These are phyloP conservation scores for Arvicanthis niloticus DNA, from an alignment of 2,113 vertebrate species.

Conservation along the genomic window DNA sequence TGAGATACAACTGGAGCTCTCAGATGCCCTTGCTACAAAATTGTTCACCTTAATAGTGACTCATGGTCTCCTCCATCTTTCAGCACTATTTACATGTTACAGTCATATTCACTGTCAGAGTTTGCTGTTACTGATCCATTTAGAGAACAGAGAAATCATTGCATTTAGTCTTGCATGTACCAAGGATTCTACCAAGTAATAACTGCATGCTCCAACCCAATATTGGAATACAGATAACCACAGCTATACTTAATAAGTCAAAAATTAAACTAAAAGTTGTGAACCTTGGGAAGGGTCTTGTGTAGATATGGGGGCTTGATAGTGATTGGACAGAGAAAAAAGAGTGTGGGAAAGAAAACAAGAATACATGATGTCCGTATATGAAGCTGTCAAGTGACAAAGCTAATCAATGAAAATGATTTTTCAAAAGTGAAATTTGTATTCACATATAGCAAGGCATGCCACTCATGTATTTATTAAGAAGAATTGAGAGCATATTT, in stretches of 20 bases:
- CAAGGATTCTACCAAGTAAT: not conserved
- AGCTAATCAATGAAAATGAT: not conserved
- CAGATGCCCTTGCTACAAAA: not conserved
- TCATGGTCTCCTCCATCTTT: no score
- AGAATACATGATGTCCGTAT: not conserved
- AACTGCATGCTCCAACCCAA: no score
- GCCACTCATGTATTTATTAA: not conserved
- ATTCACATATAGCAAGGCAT: not conserved
- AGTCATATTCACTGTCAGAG: not conserved
- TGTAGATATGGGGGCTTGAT: not conserved
- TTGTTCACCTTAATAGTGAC: not conserved
- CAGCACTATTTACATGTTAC: not conserved
- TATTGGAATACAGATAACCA: not conserved
- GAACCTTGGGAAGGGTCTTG: not conserved
- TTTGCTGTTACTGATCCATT: not conserved
- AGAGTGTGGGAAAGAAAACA: not conserved
- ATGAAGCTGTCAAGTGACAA: not conserved
- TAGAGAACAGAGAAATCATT: not conserved
- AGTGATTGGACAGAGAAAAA: no score
- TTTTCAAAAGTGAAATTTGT: not conserved
- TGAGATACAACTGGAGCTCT: no score
- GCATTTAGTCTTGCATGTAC: not conserved
- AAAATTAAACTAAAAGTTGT: not conserved
- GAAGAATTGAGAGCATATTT: not conserved
- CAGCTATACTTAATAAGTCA: not conserved